phyloP scores from a whole-genome alignment of 2,888 invertebrate species.

The Priocnemis perturbator region DNA sequence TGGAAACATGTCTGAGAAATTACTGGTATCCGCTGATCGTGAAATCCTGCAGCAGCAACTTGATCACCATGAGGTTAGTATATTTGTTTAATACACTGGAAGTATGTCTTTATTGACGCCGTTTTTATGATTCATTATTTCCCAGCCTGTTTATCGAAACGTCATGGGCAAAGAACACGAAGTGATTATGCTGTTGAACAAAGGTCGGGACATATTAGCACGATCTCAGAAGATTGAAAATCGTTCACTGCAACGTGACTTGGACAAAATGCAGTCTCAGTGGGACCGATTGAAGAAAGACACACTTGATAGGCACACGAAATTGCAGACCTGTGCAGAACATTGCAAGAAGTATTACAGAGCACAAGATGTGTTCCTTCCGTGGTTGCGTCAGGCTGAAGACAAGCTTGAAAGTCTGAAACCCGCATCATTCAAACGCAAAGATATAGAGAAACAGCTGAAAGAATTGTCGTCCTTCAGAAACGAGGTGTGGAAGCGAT shows the following conservation, averaged over 20 bases:
- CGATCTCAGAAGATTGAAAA: constrained; percentile 76
- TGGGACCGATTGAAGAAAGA: constrained; percentile 95
- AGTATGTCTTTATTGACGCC: constrained; percentile 10
- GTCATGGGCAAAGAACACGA: constrained; percentile 94
- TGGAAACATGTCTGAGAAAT: constrained; percentile 84
- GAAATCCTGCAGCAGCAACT: constrained; percentile 90
- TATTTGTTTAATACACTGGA: not conserved
- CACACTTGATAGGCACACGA: constrained; percentile 89
- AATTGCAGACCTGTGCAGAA: constrained; percentile 90
- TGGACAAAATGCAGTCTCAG: constrained; percentile 92
- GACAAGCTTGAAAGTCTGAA: constrained; percentile 87
- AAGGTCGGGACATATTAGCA: constrained; percentile 85
- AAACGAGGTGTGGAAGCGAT: constrained; percentile 95
- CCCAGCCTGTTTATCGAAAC: constrained; percentile 88
- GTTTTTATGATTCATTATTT: constrained; percentile 31
- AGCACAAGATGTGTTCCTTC: constrained; percentile 89
- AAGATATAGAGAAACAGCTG: constrained; percentile 91
- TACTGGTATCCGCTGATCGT: constrained; percentile 91
- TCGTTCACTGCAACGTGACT: constrained; percentile 83
- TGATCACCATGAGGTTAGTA: constrained; percentile 84
- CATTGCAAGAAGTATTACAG: constrained; percentile 93
- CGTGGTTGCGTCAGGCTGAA: constrained; percentile 93
- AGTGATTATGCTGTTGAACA: constrained; percentile 94
- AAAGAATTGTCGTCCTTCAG: constrained; percentile 92
- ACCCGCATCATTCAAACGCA: constrained; percentile 88